phyloP scores from a whole-genome alignment of 1,140 invertebrate species.

The Lepidurus apus region DNA sequence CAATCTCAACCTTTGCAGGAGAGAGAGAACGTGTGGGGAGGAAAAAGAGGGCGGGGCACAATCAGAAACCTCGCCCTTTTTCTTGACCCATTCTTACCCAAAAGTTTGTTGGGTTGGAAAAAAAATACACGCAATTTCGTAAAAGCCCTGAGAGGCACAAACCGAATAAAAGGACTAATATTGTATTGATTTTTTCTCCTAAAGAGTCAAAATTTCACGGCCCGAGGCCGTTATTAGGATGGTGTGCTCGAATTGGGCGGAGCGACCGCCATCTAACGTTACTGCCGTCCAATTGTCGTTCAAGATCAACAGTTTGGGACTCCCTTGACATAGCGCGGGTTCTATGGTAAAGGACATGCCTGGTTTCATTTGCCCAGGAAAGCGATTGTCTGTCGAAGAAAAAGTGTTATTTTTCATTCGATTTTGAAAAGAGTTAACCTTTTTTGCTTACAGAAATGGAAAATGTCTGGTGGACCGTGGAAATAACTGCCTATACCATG shows the following conservation, averaged over 20 bases:
- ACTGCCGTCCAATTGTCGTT: constrained; percentile 85
- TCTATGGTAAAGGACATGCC: constrained; percentile 95
- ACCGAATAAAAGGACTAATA: not conserved
- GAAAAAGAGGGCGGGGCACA: not conserved
- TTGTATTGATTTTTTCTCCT: not conserved
- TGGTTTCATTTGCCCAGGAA: constrained; percentile 65
- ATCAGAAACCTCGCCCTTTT: not conserved
- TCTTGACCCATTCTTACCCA: not conserved
- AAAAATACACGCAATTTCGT: constrained; percentile 8
- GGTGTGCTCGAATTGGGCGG: constrained; percentile 89
- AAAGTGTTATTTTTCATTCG: constrained; percentile 28
- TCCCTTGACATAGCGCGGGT: constrained; percentile 75
- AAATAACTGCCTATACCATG: constrained; percentile 91
- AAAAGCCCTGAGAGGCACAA: not conserved
- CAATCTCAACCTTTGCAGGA: constrained; percentile 8
- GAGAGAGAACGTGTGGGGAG: not conserved
- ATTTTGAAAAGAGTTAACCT: constrained; percentile 2
- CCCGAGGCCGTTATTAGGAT: constrained; percentile 72
- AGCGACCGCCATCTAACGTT: constrained; percentile 67
- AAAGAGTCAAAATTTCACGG: constrained; percentile 60
- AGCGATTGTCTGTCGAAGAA: constrained; percentile 57
- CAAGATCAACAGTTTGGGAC: constrained; percentile 58
- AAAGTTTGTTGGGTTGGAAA: not conserved
- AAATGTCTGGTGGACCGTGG: constrained; percentile 85
- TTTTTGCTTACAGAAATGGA: constrained; percentile 51